phyloP scores from a whole-genome alignment of 2,888 invertebrate species.

The Sphinx pinastri region DNA sequence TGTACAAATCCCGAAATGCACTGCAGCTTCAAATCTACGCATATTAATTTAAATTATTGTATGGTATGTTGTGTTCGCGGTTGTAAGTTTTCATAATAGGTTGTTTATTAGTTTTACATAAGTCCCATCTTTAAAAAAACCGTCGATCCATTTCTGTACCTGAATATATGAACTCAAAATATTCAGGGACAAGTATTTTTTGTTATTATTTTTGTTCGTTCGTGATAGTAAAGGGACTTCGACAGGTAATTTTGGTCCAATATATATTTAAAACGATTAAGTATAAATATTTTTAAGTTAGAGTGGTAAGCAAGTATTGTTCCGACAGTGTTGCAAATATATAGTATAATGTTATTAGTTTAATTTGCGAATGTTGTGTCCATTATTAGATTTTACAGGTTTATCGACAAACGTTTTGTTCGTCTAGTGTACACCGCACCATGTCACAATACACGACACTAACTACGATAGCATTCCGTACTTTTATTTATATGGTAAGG shows the following conservation, averaged over 20 bases:
- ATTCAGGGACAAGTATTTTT: not conserved
- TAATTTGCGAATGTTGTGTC: slow-evolving; percentile 33
- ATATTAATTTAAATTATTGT: not conserved
- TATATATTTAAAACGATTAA: slow-evolving; percentile 62
- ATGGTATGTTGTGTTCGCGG: not conserved
- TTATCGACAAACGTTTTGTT: not conserved
- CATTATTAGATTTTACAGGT: slow-evolving; percentile 26
- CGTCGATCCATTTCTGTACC: not conserved
- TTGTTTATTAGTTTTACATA: not conserved
- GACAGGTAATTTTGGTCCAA: slow-evolving; percentile 57
- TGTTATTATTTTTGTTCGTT: slow-evolving; percentile 7
- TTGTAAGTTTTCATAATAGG: not conserved
- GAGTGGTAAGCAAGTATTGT: slow-evolving; percentile 46
- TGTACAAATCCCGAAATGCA: not conserved
- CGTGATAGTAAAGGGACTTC: slow-evolving; percentile 14
- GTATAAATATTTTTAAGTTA: slow-evolving; percentile 50
- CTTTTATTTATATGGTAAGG: not conserved
- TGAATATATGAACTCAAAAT: slow-evolving; percentile 2
- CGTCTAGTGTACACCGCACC: not conserved
- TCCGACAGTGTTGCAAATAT: slow-evolving; percentile 28
- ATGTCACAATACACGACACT: slow-evolving; percentile 1
- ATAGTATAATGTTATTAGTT: slow-evolving; percentile 18
- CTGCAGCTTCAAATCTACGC: not conserved
- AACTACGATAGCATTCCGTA: slow-evolving; percentile 4
- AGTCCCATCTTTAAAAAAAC: not conserved